Percentiles rank a stretch among this genome's conserved stretches.
Conservation (phyloP, 2,113 vertebrate species). For the Butastur rufipennis region DNA sequence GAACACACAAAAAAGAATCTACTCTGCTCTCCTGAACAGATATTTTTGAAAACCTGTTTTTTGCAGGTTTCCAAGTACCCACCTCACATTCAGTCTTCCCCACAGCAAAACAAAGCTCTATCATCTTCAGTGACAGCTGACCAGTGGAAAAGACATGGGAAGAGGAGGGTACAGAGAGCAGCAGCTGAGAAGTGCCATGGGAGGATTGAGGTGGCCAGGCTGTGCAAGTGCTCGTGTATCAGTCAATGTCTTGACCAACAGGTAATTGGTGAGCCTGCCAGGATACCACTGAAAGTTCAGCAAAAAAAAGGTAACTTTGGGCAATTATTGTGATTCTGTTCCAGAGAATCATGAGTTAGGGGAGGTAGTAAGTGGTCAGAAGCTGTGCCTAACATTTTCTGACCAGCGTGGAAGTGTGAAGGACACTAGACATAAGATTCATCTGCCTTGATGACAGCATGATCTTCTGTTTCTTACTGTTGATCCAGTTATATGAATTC, state of each 20-base stretch:
- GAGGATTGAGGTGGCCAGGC: not conserved
- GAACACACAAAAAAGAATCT: not conserved
- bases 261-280: not conserved
- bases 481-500: not conserved
- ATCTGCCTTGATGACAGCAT: not conserved
- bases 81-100: not conserved
- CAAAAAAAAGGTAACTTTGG: not conserved
- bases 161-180: not conserved
- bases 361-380: not conserved
- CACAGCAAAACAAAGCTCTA: not conserved
- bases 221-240: not conserved
- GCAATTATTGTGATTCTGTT: not conserved
- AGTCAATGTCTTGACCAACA: not conserved
- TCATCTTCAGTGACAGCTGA: not conserved
- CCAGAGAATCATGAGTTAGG: not conserved
- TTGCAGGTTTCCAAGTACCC: not conserved
- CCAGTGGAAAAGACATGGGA: not conserved
- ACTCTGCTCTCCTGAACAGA: not conserved
- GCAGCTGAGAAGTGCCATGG: not conserved
- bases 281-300: not conserved
- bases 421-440: not conserved
- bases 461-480: not conserved
- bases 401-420: not conserved
- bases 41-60: not conserved
- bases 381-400: not conserved